Percentiles rank a stretch among this genome's conserved stretches.
Conservation (phyloP, 1,140 invertebrate species). For the Fopius arisanus region DNA sequence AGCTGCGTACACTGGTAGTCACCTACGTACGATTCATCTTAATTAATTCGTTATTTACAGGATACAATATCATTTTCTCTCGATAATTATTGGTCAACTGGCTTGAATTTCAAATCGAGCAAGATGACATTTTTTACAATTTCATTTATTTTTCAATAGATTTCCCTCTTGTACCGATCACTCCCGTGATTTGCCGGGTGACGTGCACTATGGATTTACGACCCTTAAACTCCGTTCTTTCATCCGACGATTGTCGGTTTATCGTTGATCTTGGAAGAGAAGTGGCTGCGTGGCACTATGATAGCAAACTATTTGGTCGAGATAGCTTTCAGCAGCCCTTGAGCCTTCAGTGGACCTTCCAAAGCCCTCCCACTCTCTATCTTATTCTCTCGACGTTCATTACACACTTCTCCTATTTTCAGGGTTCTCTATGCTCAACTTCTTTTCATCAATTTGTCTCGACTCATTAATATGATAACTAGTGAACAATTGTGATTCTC, state of each 20-base stretch:
- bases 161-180: background rate
- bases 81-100: background rate
- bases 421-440: background rate
- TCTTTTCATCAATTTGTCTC: too few species aligned
- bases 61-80: background rate
- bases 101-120: background rate
- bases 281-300: background rate
- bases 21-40: background rate
- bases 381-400: background rate
- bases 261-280: slow-evolving; percentile 14
- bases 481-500: too few species aligned
- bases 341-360: slow-evolving; percentile 1
- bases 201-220: too few species aligned
- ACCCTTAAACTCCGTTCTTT: too few species aligned
- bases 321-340: background rate
- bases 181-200: too few species aligned
- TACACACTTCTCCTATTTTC: background rate
- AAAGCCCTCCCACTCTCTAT: background rate
- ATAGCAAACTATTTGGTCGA: background rate
- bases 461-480: too few species aligned
- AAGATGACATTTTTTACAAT: background rate
- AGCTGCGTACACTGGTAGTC: background rate
- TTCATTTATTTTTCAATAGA: background rate
- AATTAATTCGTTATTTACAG: slow-evolving; percentile 1
- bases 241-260: background rate